These are phyloP conservation scores for Bombyx mandarina DNA, from an alignment of 1,140 invertebrate genomes.

Conservation along the genomic window DNA sequence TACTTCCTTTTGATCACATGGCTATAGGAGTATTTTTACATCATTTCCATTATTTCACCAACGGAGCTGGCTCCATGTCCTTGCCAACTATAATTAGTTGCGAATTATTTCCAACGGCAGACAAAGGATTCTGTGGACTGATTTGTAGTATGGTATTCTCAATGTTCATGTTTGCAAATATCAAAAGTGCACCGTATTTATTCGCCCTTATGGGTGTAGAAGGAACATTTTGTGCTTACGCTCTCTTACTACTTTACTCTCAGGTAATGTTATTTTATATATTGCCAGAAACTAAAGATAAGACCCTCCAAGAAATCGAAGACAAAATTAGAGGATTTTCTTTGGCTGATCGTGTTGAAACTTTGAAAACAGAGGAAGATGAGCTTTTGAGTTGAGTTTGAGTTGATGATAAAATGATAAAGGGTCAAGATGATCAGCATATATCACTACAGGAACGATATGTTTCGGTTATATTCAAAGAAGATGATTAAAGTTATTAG, in stretches of 20 bases:
- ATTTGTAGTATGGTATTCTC: constrained; percentile 24
- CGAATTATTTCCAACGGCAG: constrained; percentile 26
- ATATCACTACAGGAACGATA: neutral
- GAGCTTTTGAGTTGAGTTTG: neutral
- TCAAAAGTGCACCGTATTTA: constrained; percentile 19
- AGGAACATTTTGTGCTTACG: constrained; percentile 12
- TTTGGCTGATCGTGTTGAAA: neutral
- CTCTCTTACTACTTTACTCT: constrained; percentile 8
- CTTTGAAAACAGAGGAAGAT: constrained; percentile 2
- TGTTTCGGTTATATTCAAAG: no score
- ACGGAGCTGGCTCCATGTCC: constrained; percentile 22
- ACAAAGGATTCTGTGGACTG: constrained; percentile 21
- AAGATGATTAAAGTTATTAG: no score
- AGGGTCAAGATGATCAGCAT: neutral
- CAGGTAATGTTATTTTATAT: constrained; percentile 9
- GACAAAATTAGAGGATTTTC: constrained; percentile 11
- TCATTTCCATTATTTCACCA: constrained; percentile 20
- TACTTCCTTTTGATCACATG: constrained; percentile 14
- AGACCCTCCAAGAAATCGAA: constrained; percentile 16
- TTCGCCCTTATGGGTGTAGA: constrained; percentile 5
- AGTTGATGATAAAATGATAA: neutral
- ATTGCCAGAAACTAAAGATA: constrained; percentile 16
- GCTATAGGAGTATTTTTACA: constrained; percentile 17
- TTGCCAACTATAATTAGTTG: constrained; percentile 23
- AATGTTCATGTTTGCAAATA: constrained; percentile 13